phyloP scores from a whole-genome alignment of 2,797 vertebrate genomes.

The Gadopsis bispinosus region DNA sequence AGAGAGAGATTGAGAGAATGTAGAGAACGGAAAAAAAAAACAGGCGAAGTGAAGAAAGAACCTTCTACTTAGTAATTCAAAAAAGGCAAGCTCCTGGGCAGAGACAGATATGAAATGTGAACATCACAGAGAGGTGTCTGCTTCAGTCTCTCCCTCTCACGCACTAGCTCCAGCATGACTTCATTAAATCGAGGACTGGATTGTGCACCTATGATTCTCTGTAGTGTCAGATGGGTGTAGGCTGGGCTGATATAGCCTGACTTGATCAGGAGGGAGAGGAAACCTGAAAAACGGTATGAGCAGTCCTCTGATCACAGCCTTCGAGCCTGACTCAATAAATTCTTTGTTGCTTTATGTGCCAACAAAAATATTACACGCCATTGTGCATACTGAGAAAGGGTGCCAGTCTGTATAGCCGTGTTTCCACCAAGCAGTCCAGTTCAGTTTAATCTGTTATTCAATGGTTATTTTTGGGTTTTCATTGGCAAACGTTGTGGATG shows the following conservation, averaged over 20 bases:
- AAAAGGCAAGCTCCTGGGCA: slow-evolving; percentile 79
- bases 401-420: background rate
- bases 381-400: slow-evolving; percentile 11
- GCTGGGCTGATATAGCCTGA: slow-evolving; percentile 46
- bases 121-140: slow-evolving; percentile 79
- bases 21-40: slow-evolving; percentile 52
- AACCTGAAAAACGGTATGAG: slow-evolving; percentile 28
- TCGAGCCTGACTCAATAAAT: slow-evolving; percentile 39
- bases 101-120: slow-evolving; percentile 85
- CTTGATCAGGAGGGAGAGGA: slow-evolving; percentile 43
- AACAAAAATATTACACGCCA: slow-evolving; percentile 35
- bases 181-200: slow-evolving; percentile 78
- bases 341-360: slow-evolving; percentile 43
- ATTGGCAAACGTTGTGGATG: too few relatives aligned
- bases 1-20: slow-evolving; percentile 45
- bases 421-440: too few relatives aligned
- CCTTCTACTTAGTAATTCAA: slow-evolving; percentile 85
- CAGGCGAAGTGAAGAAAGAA: slow-evolving; percentile 74
- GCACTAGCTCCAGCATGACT: slow-evolving; percentile 69
- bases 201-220: slow-evolving; percentile 59
- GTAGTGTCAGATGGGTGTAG: slow-evolving; percentile 42
- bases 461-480: too few relatives aligned
- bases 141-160: slow-evolving; percentile 67
- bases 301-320: slow-evolving; percentile 63
- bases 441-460: too few relatives aligned